These are phyloP conservation scores for Bagarius yarrelli DNA, from an alignment of 2,113 vertebrate species.

Conservation along the genomic window DNA sequence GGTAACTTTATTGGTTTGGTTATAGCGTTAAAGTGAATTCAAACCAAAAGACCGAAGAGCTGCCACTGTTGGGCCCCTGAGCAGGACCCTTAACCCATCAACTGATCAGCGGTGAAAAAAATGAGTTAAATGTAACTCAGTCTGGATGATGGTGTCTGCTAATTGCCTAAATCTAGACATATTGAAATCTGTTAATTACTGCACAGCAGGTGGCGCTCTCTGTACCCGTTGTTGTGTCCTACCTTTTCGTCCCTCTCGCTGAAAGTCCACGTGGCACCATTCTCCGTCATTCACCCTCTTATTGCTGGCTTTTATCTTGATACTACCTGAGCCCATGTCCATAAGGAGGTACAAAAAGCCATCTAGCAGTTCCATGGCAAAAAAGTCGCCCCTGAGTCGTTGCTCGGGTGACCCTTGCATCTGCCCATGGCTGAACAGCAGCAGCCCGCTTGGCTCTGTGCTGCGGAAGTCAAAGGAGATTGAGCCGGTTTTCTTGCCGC, in stretches of 20 bases:
- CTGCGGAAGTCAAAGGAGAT: slow-evolving; percentile 92
- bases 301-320: slow-evolving; percentile 83
- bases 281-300: slow-evolving; percentile 87
- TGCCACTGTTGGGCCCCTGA: no score
- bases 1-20: no score
- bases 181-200: not conserved
- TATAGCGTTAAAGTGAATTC: no score
- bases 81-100: no score
- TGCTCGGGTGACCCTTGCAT: slow-evolving; percentile 61
- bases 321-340: slow-evolving; percentile 90
- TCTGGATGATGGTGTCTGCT: no score
- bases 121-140: no score
- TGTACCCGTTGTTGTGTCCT: slow-evolving; percentile 38
- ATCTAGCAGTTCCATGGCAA: slow-evolving; percentile 87
- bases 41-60: no score
- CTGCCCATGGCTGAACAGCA: slow-evolving; percentile 85
- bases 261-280: slow-evolving; percentile 94
- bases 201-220: not conserved
- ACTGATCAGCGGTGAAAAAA: no score
- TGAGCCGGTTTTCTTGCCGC: slow-evolving; percentile 82
- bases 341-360: slow-evolving; percentile 88
- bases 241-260: slow-evolving; percentile 88
- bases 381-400: slow-evolving; percentile 81
- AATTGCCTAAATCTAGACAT: not conserved
- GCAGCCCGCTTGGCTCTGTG: slow-evolving; percentile 82